Base-by-base conservation (phyloP, 2,113 vertebrate species). In the Salminus brasiliensis region DNA sequence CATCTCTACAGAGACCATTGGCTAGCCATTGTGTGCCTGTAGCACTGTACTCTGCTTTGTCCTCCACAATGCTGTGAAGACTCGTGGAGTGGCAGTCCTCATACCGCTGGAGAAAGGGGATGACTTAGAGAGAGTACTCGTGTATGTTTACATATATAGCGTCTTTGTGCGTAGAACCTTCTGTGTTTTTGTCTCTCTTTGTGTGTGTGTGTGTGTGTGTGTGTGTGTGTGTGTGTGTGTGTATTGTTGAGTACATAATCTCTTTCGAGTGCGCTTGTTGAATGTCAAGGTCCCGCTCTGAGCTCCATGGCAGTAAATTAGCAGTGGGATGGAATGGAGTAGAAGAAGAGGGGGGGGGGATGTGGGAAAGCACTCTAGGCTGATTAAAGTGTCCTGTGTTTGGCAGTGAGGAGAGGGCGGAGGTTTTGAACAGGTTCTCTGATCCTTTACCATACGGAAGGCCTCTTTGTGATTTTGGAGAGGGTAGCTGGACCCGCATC, bases 201-300 rank as follows among this genome's bases (percentile, higher is more conserved):
- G 52, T 55, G n/a, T n/a, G 23, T 11, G 5, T 55, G 30, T 55
- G 25, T 34, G 15, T 21, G 23, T 47, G 25, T 34, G 13, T 72
- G 25, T 29, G 68, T 30, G 12, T 49, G 34, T 30, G 13, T 53
- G 55, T 62, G 59, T 62, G 25, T 62, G 60, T 36, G 30, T 66
- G 62, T 39, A 39, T 66, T 60, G 45, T 74, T 74, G 57, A 74
- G 41, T n/a, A 36, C 25, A 21, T 60, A 60, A 74, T 74, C 25
- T 60, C 18, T 21, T 66, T 34, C 21, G 21, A 39, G 62, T 39
- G 55, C 18, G 53, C 23, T 21, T 60, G 23, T 60, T 73, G 25
- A 73, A 62, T 32, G 55, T 74, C 18, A 66, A 39, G 62, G n/a
- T 39, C 21, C 62, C 10, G 36, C 62, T 39, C 62, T n/a, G 62